Percentiles rank a stretch among this genome's conserved stretches.
Evolutionary conservation across 2,888 invertebrate genomes (phyloP).

Genomic region (Camponotus fellah): DNA sequence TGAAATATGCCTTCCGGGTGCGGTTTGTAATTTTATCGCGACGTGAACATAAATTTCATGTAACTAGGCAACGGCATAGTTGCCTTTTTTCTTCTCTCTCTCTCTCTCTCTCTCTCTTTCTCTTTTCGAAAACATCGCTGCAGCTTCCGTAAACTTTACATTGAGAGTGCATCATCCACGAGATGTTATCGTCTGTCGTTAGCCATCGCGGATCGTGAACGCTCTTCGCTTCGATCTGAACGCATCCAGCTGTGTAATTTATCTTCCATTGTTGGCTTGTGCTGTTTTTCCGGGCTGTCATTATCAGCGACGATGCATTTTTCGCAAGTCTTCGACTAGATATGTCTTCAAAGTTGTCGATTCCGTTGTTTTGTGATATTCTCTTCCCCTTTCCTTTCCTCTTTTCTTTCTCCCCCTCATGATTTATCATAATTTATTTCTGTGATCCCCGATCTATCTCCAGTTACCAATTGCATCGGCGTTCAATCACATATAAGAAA

Average conservation of each 20-base stretch:
- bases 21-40: conserved; percentile 68
- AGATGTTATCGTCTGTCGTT: conserved; percentile 40
- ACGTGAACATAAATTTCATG: conserved; percentile 60
- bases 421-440: conserved; percentile 27
- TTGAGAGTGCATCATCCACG: conserved; percentile 18
- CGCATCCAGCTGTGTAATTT: conserved; percentile 28
- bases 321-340: conserved; percentile 12
- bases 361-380: conserved; percentile 19
- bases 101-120: too few species aligned
- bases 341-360: background rate
- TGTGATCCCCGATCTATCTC: conserved; percentile 17
- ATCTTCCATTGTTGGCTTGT: conserved; percentile 40
- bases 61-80: conserved; percentile 12
- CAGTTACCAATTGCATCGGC: conserved; percentile 18
- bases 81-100: conserved; percentile 45
- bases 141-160: conserved; percentile 4
- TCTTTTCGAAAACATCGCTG: conserved; percentile 8
- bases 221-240: conserved; percentile 29
- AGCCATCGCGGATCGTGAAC: conserved; percentile 29
- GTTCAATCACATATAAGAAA: conserved; percentile 15
- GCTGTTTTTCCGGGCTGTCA: conserved; percentile 32
- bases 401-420: background rate
- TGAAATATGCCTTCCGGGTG: conserved; percentile 57
- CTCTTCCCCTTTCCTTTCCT: background rate
- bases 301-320: conserved; percentile 6